Base-by-base conservation (phyloP, 2,113 vertebrate genomes). In the Clupea harengus region DNA sequence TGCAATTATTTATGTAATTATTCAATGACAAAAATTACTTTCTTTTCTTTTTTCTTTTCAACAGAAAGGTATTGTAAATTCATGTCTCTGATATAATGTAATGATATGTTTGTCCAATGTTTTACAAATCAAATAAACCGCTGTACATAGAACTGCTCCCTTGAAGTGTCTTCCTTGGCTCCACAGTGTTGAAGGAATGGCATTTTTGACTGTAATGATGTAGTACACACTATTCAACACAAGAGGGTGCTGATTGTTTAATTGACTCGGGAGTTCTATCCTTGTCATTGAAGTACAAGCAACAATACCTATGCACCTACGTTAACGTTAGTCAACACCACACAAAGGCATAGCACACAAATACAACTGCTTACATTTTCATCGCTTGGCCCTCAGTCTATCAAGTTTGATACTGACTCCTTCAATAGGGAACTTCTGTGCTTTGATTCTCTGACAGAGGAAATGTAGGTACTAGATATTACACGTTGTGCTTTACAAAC, bases 111-210 rank as follows among this genome's bases (percentile, higher is more conserved):
- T 93, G 93, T 94, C 93, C 86, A 89, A 94, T 94, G 94, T 95
- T 95, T 95, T 95, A 94, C 93, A 95, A 95, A 95, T 95, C 93
- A 94, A 94, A 92, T 87, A 94, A 94, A 94, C 90, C 81, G 89
- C 93, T 94, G 92, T 94, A 93, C 92, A 95, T 94, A 93, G 89
- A 20, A 6, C 6, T 83, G 15, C 20, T 89, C 87, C 28, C 15
- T 75, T 10, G 4, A 15, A 11, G 28, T 15, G 28, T 75, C 13
- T 17, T 75, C 67, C 67, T 28, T 11, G 28, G 52, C 32, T 81
- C 89, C 87, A 87, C 84, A 72, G 50, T 90, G 46, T 39, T 86
- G 46, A 39, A 3, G 10, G 60, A 90, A 78, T 72, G 50, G 49
- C 4, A 45, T 46, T 25, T 52, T 82, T 39, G 5, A 32, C 52